These are phyloP conservation scores for Edolisoma coerulescens DNA, from an alignment of 2,113 vertebrate genomes.

Conservation along the genomic window DNA sequence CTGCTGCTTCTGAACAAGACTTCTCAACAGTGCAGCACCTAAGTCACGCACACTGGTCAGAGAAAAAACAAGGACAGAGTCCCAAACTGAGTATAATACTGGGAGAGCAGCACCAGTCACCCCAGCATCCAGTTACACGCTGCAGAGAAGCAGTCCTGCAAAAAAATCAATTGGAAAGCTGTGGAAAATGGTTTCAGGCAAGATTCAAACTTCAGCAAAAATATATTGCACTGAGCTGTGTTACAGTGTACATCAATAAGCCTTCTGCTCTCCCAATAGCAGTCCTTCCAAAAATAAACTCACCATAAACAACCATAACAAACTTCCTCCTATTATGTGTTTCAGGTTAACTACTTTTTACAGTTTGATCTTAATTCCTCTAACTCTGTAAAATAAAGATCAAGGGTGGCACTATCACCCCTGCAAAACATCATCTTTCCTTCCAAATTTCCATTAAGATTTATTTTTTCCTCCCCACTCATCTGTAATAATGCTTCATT, in stretches of 20 bases:
- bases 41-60: background rate
- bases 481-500: background rate
- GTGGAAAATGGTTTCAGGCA: slow-evolving; percentile 53
- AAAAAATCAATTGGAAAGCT: slow-evolving; percentile 21
- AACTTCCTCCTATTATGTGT: background rate
- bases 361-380: background rate
- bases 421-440: background rate
- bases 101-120: background rate
- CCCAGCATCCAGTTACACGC: background rate
- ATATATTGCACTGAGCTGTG: background rate
- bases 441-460: background rate
- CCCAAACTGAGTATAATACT: accelerated
- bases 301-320: background rate
- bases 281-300: background rate
- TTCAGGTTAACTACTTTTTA: background rate
- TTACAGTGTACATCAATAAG: background rate
- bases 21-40: background rate
- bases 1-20: background rate
- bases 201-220: background rate
- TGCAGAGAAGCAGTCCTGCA: background rate
- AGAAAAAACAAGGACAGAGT: background rate
- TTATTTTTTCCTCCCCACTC: background rate
- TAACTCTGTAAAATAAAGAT: background rate
- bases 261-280: background rate
- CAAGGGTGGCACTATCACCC: background rate